A percentile compares a stretch with the other conserved stretches of the same genome.
These are phyloP conservation scores for Chrysolina oricalcia DNA, from an alignment of 2,888 invertebrate species.

Conservation along the genomic window DNA sequence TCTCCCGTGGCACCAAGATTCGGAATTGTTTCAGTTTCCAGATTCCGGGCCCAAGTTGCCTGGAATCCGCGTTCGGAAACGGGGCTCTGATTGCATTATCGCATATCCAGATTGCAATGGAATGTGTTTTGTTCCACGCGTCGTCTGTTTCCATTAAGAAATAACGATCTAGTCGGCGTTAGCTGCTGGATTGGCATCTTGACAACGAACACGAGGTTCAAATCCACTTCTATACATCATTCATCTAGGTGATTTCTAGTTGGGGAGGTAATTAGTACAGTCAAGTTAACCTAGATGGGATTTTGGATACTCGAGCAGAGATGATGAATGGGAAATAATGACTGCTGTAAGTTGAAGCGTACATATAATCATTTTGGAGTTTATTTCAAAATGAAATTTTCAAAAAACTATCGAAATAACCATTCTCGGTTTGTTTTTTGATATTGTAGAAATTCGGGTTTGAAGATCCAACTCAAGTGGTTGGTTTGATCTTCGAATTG, in stretches of 20 bases:
- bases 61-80: background rate
- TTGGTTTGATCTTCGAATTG: too few species aligned
- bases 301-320: too few species aligned
- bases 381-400: too few species aligned
- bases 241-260: background rate
- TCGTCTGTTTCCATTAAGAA: conserved; percentile 15
- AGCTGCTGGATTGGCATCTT: background rate
- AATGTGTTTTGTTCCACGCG: conserved; percentile 3
- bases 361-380: too few species aligned
- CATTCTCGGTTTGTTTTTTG: too few species aligned
- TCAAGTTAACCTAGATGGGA: background rate
- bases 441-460: too few species aligned
- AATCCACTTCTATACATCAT: conserved; percentile 7
- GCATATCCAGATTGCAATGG: conserved; percentile 13
- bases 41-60: background rate
- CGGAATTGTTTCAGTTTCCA: conserved; percentile 26
- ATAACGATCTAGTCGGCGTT: conserved; percentile 8
- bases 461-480: too few species aligned
- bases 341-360: too few species aligned
- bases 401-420: too few species aligned
- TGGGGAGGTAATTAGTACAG: background rate
- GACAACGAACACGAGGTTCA: background rate
- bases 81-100: conserved; percentile 19
- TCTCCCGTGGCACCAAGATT: conserved; percentile 22
- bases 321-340: too few species aligned